phyloP scores from a whole-genome alignment of 2,797 vertebrate genomes.

The Argya squamiceps region DNA sequence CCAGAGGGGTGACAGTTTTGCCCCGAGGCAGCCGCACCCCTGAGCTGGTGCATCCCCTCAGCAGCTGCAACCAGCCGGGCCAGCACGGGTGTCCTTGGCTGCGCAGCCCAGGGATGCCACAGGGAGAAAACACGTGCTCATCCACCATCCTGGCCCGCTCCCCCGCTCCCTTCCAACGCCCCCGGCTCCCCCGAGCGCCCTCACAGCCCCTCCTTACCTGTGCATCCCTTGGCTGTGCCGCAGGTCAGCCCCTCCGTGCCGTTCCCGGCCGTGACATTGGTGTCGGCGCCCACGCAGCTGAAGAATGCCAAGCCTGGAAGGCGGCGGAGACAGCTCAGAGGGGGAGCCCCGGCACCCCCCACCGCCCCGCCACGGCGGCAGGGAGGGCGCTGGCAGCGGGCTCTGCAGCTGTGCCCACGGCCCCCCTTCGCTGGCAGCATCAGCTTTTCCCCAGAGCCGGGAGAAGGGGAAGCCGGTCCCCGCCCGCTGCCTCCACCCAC shows the following conservation, averaged over 20 bases:
- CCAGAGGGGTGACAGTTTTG: fast-evolving
- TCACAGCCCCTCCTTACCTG: not conserved
- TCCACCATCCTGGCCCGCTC: not conserved
- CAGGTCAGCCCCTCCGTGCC: not conserved
- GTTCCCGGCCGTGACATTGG: not conserved
- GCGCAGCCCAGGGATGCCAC: fast-evolving
- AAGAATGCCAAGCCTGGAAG: not conserved
- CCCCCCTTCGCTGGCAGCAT: not conserved
- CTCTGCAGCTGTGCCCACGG: not conserved
- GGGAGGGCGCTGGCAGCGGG: not conserved
- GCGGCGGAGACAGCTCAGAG: fast-evolving
- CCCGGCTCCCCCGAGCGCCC: fast-evolving
- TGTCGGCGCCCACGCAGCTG: not conserved
- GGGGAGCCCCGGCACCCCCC: not conserved
- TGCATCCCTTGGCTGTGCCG: not conserved
- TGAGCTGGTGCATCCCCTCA: fast-evolving
- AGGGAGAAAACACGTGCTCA: not conserved
- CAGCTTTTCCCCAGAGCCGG: not conserved
- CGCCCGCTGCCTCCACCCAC: not conserved
- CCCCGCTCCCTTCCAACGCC: fast-evolving
- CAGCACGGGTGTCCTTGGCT: not conserved
- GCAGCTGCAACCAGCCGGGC: not conserved
- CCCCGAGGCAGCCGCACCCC: not conserved
- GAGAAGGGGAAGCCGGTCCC: not conserved
- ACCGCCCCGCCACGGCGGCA: fast-evolving